A percentile compares a stretch with the other conserved stretches of the same genome.
Evolutionary conservation across 2,113 vertebrate genomes (phyloP).

Genomic region (Oreochromis spilurus): DNA sequence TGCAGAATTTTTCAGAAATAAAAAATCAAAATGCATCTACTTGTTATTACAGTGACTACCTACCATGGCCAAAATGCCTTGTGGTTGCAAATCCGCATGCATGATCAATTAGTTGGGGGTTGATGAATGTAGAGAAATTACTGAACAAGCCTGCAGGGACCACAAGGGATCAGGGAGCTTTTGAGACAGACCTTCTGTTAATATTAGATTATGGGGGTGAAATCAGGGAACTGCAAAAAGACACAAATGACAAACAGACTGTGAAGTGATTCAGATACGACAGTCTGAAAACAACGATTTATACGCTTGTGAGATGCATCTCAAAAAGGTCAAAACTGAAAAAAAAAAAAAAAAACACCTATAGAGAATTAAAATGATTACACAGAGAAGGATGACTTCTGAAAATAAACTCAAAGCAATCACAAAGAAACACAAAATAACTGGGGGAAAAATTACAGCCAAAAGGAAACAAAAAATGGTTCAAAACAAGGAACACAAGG

Average conservation of each 20-base stretch:
- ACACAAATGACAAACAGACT: not conserved
- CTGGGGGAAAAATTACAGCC: fast-evolving
- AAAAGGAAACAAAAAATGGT: not conserved
- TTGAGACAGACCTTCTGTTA: not conserved
- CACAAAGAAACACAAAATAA: not conserved
- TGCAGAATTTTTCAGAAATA: not conserved
- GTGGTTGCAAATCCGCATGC: not conserved
- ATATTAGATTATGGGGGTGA: not conserved
- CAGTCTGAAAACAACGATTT: not conserved
- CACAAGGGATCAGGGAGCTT: not conserved
- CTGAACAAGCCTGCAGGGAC: not conserved
- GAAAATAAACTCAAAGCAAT: not conserved
- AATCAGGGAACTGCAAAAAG: not conserved
- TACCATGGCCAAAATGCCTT: not conserved
- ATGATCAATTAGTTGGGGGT: not conserved
- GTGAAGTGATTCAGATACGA: not conserved
- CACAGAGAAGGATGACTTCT: not conserved
- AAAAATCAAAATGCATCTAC: not conserved
- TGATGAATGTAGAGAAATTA: not conserved
- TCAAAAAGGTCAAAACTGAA: not conserved
- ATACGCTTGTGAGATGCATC: not conserved
- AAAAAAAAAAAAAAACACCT: fast-evolving
- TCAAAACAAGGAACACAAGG: not conserved
- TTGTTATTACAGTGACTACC: not conserved
- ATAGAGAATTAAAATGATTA: not conserved